Conservation (phyloP, 2,113 vertebrate genomes). For the Psammodynastes pulverulentus region DNA sequence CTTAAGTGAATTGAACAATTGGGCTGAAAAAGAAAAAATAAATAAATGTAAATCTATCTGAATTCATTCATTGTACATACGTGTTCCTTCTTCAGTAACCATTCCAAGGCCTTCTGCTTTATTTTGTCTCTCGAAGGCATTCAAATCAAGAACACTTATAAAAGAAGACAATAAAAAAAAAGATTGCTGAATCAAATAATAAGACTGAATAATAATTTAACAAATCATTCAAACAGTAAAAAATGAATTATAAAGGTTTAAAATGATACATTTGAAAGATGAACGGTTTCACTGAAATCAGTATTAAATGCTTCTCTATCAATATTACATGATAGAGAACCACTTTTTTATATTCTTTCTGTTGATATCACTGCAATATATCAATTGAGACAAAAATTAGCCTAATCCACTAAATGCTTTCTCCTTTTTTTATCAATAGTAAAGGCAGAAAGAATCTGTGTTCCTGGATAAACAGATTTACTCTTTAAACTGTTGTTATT, state of each 20-base stretch:
- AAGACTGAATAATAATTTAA: background rate
- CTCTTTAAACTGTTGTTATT: background rate
- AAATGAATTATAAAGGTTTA: background rate
- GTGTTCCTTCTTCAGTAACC: constrained; percentile 98
- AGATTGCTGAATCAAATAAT: constrained; percentile 15
- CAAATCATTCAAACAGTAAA: background rate
- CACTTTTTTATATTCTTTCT: background rate
- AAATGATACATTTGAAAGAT: background rate
- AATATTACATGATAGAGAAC: constrained; percentile 8
- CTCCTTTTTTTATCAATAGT: background rate
- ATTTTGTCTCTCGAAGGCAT: constrained; percentile 98
- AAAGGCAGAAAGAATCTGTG: background rate
- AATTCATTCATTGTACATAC: constrained; percentile 77
- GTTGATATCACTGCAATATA: background rate
- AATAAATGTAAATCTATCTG: constrained; percentile 36
- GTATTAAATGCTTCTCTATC: background rate
- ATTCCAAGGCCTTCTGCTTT: constrained; percentile 98
- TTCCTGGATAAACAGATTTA: background rate
- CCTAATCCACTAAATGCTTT: background rate
- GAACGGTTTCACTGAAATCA: background rate
- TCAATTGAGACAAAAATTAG: constrained; percentile 14
- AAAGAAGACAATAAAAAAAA: constrained; percentile 41
- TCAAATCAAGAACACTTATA: constrained; percentile 92
- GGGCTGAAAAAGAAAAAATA: constrained; percentile 41
- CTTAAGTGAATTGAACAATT: constrained; percentile 18